Conservation (phyloP, 2,797 vertebrate genomes). For the Crocidura indochinensis region DNA sequence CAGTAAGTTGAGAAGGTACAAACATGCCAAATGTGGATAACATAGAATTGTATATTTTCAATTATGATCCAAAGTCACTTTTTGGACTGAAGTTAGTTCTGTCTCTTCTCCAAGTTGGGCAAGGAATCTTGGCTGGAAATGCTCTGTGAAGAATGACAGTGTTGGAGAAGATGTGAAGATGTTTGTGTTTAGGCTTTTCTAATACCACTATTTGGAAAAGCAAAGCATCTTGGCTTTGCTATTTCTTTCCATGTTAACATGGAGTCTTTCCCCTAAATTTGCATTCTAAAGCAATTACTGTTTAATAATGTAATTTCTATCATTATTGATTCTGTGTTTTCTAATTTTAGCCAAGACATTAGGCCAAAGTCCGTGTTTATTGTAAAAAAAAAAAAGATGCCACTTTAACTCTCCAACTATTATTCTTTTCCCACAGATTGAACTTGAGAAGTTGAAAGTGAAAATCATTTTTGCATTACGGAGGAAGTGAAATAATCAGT, state of each 20-base stretch:
- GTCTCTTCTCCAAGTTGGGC: constrained; percentile 75
- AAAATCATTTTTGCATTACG: constrained; percentile 70
- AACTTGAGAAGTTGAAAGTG: constrained; percentile 70
- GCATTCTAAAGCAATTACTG: constrained; percentile 62
- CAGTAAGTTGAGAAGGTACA: constrained; percentile 46
- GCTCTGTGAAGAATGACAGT: constrained; percentile 55
- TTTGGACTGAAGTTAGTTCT: constrained; percentile 65
- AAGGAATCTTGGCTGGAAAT: constrained; percentile 71
- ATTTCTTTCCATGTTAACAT: constrained; percentile 84
- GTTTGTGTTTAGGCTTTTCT: constrained; percentile 71
- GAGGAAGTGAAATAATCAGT: constrained; percentile 71
- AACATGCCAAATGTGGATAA: constrained; percentile 67
- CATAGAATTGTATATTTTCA: constrained; percentile 70
- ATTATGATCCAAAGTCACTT: constrained; percentile 68
- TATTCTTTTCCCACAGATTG: constrained; percentile 67
- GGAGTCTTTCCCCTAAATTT: constrained; percentile 55
- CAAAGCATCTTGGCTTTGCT: constrained; percentile 69
- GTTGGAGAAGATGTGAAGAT: constrained; percentile 66
- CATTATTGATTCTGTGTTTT: constrained; percentile 37
- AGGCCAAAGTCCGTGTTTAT: constrained; percentile 70
- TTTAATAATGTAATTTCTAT: constrained; percentile 64
- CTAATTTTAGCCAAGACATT: constrained; percentile 45
- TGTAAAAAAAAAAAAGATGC: constrained; percentile 78
- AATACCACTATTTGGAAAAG: constrained; percentile 76
- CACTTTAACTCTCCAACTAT: constrained; percentile 45